Percentiles rank a stretch among this genome's conserved stretches.
Evolutionary conservation across 2,113 vertebrate genomes (phyloP).

Genomic region (Clarias macrocephalus): DNA sequence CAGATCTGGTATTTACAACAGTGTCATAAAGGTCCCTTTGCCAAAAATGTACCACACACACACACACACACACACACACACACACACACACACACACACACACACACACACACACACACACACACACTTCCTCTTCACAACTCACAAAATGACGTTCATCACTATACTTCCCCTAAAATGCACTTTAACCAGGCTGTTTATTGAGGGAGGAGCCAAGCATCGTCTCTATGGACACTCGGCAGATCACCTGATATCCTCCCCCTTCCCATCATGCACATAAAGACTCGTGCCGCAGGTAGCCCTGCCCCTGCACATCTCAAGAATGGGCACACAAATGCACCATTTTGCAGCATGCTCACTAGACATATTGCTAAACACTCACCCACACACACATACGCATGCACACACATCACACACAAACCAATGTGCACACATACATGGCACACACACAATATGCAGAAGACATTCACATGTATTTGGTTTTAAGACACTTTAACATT

Average conservation of each 20-base stretch:
- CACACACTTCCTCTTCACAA: constrained; percentile 16
- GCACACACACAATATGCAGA: background rate
- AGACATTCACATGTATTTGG: background rate
- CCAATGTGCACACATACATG: background rate
- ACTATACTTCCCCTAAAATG: constrained; percentile 25
- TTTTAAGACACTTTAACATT: constrained; percentile 37
- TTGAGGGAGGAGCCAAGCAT: constrained; percentile 20
- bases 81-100: constrained; percentile 22
- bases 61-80: constrained; percentile 5
- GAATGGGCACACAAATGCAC: background rate
- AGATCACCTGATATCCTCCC: constrained; percentile 38
- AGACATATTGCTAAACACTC: background rate
- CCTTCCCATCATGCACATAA: constrained; percentile 11
- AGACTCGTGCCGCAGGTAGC: constrained; percentile 9
- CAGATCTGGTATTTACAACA: constrained; percentile 57
- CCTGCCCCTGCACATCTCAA: constrained; percentile 4
- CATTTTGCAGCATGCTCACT: constrained; percentile 9
- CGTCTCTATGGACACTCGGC: constrained; percentile 28
- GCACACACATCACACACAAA: background rate
- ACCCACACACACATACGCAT: background rate
- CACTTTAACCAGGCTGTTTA: constrained; percentile 35
- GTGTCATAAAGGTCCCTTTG: constrained; percentile 44
- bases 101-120: background rate
- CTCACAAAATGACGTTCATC: constrained; percentile 25
- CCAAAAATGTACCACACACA: constrained; percentile 3